Base-by-base conservation (phyloP, 2,888 invertebrate genomes). In the Drosophila acutilabella region DNA sequence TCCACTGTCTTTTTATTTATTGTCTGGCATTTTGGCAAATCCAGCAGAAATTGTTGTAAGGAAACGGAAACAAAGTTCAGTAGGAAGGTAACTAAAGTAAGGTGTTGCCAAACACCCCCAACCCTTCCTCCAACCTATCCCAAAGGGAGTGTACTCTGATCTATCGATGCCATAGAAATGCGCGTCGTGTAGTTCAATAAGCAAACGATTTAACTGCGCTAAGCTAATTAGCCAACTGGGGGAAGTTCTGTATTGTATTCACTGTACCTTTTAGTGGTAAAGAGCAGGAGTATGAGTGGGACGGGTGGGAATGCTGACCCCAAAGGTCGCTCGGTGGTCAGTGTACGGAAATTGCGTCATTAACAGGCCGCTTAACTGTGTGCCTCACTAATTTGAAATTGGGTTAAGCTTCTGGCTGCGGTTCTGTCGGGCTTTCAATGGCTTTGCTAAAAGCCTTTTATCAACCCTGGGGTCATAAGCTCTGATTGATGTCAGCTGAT, bases 321-420 rank as follows among this genome's bases (percentile, higher is more conserved):
- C 74, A 82, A 80, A 87, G 82, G 82, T 88, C 81, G 64, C 59
- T 52, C 48, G 54, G 60, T 66, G 77, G 64, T 59, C 74, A 64
- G 68, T 67, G 74, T 68, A 69, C 83, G 88, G 86, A 88, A 83
- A 88, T 83, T 73, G 88, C 83, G 88, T 83, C 83, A 88, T 83
- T 88, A 83, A 80, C 88, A 73, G 83, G 51, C 80, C 86, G 80
- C 83, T 88, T 78, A 77, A 81, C 64, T 36, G 60, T 54, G 42
- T 59, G 56, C 64, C 50, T 45, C 18, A 50, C 8, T 23, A 23
- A 50, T 30, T 45, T 42, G 62, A 54, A 71, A 61, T 60, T 61
- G 64, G 75, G 78, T 75, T 75, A 75, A 75, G 78, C 75, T 78
- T 16, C 54, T 20, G n/a, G 14, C 33, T 50, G 18, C 47, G 67